These are phyloP conservation scores for Ornithoptera alexandrae DNA, from an alignment of 2,888 invertebrate species.

Conservation along the genomic window DNA sequence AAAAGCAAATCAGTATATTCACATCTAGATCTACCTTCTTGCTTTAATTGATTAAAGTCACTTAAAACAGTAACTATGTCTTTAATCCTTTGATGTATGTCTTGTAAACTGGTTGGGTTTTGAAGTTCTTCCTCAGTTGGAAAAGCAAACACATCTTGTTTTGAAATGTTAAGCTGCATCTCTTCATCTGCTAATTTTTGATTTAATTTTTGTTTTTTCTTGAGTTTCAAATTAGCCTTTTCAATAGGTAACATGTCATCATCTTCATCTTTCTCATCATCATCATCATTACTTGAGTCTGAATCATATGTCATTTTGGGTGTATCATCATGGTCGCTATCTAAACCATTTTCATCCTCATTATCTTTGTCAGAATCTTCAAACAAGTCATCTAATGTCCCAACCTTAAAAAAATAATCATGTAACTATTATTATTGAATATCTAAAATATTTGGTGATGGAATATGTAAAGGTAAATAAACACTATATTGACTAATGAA, in stretches of 20 bases:
- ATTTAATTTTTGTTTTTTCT: slow-evolving; percentile 85
- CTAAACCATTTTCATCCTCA: slow-evolving; percentile 53
- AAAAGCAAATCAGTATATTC: slow-evolving; percentile 91
- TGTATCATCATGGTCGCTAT: slow-evolving; percentile 45
- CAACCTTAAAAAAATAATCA: slow-evolving; percentile 53
- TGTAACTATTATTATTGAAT: background rate
- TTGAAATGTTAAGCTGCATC: slow-evolving; percentile 88
- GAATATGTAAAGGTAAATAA: background rate
- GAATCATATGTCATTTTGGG: slow-evolving; percentile 61
- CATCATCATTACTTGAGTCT: slow-evolving; percentile 54
- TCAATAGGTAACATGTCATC: slow-evolving; percentile 92
- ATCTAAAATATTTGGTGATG: background rate
- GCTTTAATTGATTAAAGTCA: slow-evolving; percentile 87
- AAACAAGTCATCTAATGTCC: slow-evolving; percentile 77
- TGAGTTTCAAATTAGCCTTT: slow-evolving; percentile 88
- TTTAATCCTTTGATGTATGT: slow-evolving; percentile 93
- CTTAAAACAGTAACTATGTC: slow-evolving; percentile 89
- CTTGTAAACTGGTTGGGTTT: slow-evolving; percentile 86
- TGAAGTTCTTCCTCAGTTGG: slow-evolving; percentile 87
- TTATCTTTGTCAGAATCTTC: slow-evolving; percentile 69
- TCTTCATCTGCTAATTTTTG: slow-evolving; percentile 88
- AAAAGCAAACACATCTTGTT: slow-evolving; percentile 88
- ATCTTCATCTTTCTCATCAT: slow-evolving; percentile 69
- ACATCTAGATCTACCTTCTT: slow-evolving; percentile 84
- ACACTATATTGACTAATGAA: too few relatives aligned